Base-by-base conservation (phyloP, 2,888 invertebrate species). In the Lysandra coridon region DNA sequence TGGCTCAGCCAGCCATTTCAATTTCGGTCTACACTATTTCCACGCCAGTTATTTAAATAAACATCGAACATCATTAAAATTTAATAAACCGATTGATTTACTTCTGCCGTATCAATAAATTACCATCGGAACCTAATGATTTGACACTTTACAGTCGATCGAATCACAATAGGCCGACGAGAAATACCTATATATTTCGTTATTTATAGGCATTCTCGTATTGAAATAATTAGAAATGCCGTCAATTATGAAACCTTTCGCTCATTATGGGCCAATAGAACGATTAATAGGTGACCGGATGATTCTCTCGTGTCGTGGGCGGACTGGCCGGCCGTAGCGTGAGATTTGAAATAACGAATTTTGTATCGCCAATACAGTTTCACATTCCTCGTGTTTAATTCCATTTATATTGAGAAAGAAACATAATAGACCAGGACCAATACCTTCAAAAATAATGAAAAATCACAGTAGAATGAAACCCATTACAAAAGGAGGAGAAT, bases 261-360 rank as follows among this genome's bases (percentile, higher is more conserved):
- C 44, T 74, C 74, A 74, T 74, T 10, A 74, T 74, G 44, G 74
- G 40, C 44, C 74, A 44, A 74, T 74, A 74, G 44, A 74, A 74
- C 73, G 40, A 73, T 74, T 74, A 74, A 44, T 40, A 74, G 74
- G 30, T 74, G 44, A 74, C 74, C 74, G 74, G 74, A 74, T 17
- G 74, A 74, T 44, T 74, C 44, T 17, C 23, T 44, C 40, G 74
- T 74, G 57, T 57, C 14, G 57, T 57, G 44, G 74, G 74, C 74
- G 74, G 44, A 74, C 74, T 7, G 33, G 69, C 33, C 17, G 33
- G 33, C 1, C 69, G 14, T 69, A 14, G 69, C 69, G 69, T 69
- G 69, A 69, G 69, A 69, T 69, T 69, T 69, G 69, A 69, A 69
- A 69, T 69, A 69, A 69, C 69, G 69, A 69, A 69, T 33, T 69